Evolutionary conservation across 2,888 invertebrate genomes (phyloP).

Genomic region (Lutraria lutraria): DNA sequence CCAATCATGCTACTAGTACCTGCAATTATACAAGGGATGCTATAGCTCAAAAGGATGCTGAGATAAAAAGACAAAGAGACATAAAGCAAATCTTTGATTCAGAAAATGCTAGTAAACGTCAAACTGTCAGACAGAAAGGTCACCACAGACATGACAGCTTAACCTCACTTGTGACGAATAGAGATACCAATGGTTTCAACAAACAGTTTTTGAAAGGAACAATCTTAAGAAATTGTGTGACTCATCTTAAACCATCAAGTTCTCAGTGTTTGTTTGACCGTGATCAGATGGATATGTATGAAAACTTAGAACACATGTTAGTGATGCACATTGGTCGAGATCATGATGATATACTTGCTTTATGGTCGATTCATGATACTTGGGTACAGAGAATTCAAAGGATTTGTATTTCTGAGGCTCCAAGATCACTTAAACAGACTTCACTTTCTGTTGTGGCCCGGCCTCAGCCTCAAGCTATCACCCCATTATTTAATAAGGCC

Average conservation of each 20-base stretch:
- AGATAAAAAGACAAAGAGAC: slow-evolving; percentile 74
- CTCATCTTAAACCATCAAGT: slow-evolving; percentile 49
- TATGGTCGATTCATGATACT: slow-evolving; percentile 79
- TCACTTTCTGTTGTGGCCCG: slow-evolving; percentile 66
- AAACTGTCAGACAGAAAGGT: background rate
- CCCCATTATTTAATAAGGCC: slow-evolving; percentile 77
- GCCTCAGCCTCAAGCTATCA: slow-evolving; percentile 60
- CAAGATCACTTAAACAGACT: slow-evolving; percentile 27
- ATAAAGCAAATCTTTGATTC: slow-evolving; percentile 41
- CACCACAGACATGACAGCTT: background rate
- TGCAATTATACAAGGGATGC: slow-evolving; percentile 78
- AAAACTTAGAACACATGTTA: slow-evolving; percentile 76
- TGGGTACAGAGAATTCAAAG: slow-evolving; percentile 79
- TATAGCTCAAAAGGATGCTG: slow-evolving; percentile 75
- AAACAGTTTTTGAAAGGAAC: slow-evolving; percentile 25
- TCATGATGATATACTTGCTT: slow-evolving; percentile 74
- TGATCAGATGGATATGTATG: slow-evolving; percentile 44
- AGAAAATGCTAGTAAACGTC: background rate
- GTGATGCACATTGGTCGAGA: slow-evolving; percentile 72
- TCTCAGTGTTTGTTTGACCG: slow-evolving; percentile 54
- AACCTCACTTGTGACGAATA: background rate
- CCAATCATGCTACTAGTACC: slow-evolving; percentile 74
- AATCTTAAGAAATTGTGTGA: slow-evolving; percentile 36
- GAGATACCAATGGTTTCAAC: background rate
- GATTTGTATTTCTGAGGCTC: slow-evolving; percentile 66